Base-by-base conservation (phyloP, 1,140 invertebrate genomes). In the Trachymyrmex cornetzi region DNA sequence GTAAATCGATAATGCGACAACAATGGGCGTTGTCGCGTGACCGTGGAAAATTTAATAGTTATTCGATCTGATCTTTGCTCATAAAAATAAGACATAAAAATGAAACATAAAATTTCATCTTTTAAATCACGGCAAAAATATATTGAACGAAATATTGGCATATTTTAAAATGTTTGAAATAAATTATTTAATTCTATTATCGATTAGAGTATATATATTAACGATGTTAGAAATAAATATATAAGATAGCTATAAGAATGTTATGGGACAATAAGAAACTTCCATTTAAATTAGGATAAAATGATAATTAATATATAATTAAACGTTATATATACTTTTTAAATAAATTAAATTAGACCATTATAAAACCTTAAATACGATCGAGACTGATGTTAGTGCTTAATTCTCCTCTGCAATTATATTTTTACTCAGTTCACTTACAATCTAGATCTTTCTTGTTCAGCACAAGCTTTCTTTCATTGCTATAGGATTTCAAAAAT, bases 1-100 rank as follows among this genome's bases (percentile, higher is more conserved):
- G 9, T 16, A 55, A 71, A 67, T 80, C 64, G 63, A 53, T 80
- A 69, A 80, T 53, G 34, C 22, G 22, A 67, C 64, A 53, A 69
- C 6, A 66, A 79, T 79, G 19, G 19, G 7, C 19, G 34, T 30
- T 64, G 16, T 0, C 2, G 22, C 16, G 38, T 14, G n/a, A n/a
- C 4, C 55, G 24, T 61, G 24, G 16, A 27, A 77, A 77, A 44
- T 61, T 77, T 27, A 63, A 77, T 61, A 24, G 4, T 9, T 63
- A 27, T 12, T 44, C 34, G 30, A 75, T 38, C 72, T 3, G 55
- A 38, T 24, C 19, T 57, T 75, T 34, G 30, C 19, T 27, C 2
- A 27, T 16, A 27, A 44, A 27, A 77, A 24, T 59, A 12, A 24
- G 5, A 30, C 3, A 38, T 38, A 38, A 38, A 38, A 38, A 38